A percentile compares a stretch with the other conserved stretches of the same genome.
Conservation (phyloP, 1,140 invertebrate genomes). For the Drosophila insularis region DNA sequence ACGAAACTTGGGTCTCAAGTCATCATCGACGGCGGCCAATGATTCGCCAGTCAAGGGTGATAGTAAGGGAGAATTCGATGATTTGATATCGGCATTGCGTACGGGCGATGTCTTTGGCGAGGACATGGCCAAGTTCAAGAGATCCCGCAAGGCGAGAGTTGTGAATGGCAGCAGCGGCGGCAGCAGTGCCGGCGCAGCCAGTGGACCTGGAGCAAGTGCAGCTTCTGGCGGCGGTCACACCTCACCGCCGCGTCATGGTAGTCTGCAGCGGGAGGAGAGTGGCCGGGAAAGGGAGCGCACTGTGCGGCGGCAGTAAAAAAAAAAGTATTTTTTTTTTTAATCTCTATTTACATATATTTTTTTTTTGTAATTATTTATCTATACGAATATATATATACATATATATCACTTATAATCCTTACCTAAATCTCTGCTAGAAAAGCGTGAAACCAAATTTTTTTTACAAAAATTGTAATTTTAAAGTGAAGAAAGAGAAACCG, state of each 20-base stretch:
- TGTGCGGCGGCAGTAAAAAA: conserved; percentile 66
- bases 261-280: conserved; percentile 79
- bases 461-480: conserved; percentile 65
- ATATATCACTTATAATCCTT: conserved; percentile 45
- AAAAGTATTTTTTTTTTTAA: conserved; percentile 20
- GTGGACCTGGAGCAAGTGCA: conserved; percentile 77
- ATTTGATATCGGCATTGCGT: conserved; percentile 96
- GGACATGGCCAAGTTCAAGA: conserved; percentile 95
- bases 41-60: conserved; percentile 84
- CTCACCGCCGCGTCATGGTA: conserved; percentile 84
- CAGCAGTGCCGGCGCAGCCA: conserved; percentile 57
- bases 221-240: conserved; percentile 52
- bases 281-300: conserved; percentile 78
- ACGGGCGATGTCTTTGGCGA: conserved; percentile 99
- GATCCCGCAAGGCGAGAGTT: conserved; percentile 86
- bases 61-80: conserved; percentile 96
- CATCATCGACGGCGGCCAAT: conserved; percentile 58
- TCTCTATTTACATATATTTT: conserved; percentile 36
- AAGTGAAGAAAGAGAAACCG: conserved; percentile 12
- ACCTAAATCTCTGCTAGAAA: conserved; percentile 56
- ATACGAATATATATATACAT: conserved; percentile 36
- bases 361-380: conserved; percentile 60
- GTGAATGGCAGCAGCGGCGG: conserved; percentile 83
- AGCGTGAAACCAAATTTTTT: conserved; percentile 75
- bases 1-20: conserved; percentile 84